Conservation (phyloP, 1,140 invertebrate genomes). For the Oppia nitens region DNA sequence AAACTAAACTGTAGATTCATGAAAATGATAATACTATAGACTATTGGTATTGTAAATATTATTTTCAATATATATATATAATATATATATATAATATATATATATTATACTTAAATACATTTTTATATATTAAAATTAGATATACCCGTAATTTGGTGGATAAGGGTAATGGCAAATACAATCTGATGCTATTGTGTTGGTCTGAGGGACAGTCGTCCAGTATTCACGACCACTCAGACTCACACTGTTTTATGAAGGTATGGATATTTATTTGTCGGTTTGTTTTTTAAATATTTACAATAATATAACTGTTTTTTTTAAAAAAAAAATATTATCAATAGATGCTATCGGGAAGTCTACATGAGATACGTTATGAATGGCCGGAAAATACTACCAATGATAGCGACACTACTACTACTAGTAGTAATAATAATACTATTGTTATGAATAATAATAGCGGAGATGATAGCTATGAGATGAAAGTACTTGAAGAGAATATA, state of each 20-base stretch:
- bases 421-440: too few species aligned
- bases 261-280: too few species aligned
- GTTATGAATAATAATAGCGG: conserved; percentile 26
- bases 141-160: conserved; percentile 89
- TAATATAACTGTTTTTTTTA: too few species aligned
- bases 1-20: background rate
- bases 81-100: background rate
- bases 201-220: conserved; percentile 80
- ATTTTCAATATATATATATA: too few species aligned
- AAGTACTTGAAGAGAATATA: conserved; percentile 41
- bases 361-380: conserved; percentile 53
- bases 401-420: too few species aligned
- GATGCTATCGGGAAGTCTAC: conserved; percentile 36
- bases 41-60: background rate
- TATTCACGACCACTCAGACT: conserved; percentile 89
- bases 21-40: background rate
- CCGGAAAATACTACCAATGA: conserved; percentile 31
- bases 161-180: conserved; percentile 89
- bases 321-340: conserved; percentile 17
- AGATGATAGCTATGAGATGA: conserved; percentile 26
- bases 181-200: conserved; percentile 94
- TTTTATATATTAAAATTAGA: conserved; percentile 32
- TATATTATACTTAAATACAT: background rate
- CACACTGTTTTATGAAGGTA: conserved; percentile 96
- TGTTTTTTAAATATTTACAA: too few species aligned